Evolutionary conservation across 1,140 invertebrate species (phyloP), one percentile per base, ranked within the genome.

Genomic region (Bombus affinis): DNA sequence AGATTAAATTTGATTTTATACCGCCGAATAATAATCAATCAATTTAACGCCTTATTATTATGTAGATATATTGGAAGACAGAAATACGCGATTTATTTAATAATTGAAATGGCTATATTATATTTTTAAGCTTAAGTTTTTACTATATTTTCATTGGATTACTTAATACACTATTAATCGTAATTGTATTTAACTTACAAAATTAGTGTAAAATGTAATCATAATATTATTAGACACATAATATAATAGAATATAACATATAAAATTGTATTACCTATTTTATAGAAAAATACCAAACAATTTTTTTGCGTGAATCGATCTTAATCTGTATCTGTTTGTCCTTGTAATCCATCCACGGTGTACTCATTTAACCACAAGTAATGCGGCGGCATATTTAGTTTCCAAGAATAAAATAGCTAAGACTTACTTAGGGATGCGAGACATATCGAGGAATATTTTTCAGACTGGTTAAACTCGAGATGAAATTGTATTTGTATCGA

Each of bases 391-490:
- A 32, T 86, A 83, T 86, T 74, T 71, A 72, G 25, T 86, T 86
- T 73, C 81, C 13, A 35, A 65, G 57, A 78, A 83, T 86, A 86
- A 86, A 86, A 86, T 44, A 39, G 1, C n/a, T 32, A 47, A 28
- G 28, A 65, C 35, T 18, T 15, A 72, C 35, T 32, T 15, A 28
- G n/a, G 2, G 82, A 32, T 37, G 42, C 3, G 70, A 37, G 18
- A 57, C 32, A 10, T 37, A 70, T 70, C 12, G 37, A 71, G 32
- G 42, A 81, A 81, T 65, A 59, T 22, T 5, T 59, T 42, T 28
- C n/a, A 32, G 1, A n/a, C 35, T 37, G 22, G 5, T 44, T 28
- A 22, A 28, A 15, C 66, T 47, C 22, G 35, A 22, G 37, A 62
- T 15, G 8, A 72, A 42, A 72, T 59, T 37, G 25, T 5, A 39